phyloP scores from a whole-genome alignment of 2,888 invertebrate species.

The Ennomos fuscantarius region DNA sequence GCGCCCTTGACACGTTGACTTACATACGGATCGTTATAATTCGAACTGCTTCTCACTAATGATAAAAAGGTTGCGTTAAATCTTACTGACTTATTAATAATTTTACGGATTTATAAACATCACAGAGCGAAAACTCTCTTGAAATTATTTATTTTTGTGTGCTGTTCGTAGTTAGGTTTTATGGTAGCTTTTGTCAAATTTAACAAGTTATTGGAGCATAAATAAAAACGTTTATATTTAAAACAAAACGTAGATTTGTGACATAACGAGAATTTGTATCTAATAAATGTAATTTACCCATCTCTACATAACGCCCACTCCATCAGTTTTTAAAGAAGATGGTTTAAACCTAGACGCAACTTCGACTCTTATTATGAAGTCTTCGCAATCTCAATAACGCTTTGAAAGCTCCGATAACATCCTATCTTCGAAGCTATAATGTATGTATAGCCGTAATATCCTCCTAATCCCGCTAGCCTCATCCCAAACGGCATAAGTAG shows the following conservation, averaged over 20 bases:
- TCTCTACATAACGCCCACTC: no score
- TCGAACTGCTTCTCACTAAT: conserved; percentile 48
- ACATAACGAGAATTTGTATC: no score
- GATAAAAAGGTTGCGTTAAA: conserved; percentile 40
- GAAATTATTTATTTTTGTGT: no score
- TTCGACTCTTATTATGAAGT: neutral
- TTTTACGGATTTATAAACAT: conserved; percentile 2
- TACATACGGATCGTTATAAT: conserved; percentile 54
- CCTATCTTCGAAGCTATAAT: conserved; percentile 13
- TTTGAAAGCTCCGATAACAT: conserved; percentile 18
- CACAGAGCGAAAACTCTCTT: no score
- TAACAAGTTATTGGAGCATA: no score
- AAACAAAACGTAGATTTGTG: no score
- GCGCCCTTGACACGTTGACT: conserved; percentile 69
- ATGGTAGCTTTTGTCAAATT: no score
- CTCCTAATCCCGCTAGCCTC: conserved; percentile 44
- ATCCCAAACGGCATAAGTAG: conserved; percentile 48
- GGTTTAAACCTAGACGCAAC: neutral
- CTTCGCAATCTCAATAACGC: conserved; percentile 16
- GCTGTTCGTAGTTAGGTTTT: no score
- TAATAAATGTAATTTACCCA: no score
- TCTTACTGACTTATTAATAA: conserved; percentile 37
- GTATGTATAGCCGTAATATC: conserved; percentile 31
- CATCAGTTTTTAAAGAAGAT: no score
- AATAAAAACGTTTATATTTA: no score